Evolutionary conservation across 2,888 invertebrate genomes (phyloP).

Genomic region (Cerceris ruficornis): DNA sequence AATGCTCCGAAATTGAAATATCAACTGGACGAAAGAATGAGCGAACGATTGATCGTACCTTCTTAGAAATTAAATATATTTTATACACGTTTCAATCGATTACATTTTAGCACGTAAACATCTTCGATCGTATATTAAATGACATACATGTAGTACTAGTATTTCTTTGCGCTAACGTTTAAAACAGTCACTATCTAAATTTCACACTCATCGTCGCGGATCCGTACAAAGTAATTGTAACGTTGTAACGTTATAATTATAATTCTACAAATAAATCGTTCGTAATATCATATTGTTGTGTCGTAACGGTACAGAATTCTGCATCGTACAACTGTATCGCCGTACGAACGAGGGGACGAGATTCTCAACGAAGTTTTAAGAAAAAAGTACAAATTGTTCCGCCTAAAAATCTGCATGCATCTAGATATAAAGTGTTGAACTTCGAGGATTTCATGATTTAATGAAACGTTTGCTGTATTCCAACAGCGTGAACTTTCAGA

Average conservation of each 20-base stretch:
- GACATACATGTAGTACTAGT: constrained; percentile 49
- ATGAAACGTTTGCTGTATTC: constrained; percentile 11
- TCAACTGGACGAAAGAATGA: not conserved
- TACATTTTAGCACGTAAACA: constrained; percentile 48
- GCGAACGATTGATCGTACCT: constrained; percentile 7
- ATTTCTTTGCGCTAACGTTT: constrained; percentile 22
- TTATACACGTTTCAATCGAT: constrained; percentile 48
- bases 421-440: not conserved
- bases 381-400: too few relatives aligned
- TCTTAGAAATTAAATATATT: constrained; percentile 58
- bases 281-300: constrained; percentile 15
- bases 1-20: not conserved
- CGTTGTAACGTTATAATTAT: constrained; percentile 4
- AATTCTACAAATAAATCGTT: not conserved
- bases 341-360: too few relatives aligned
- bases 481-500: constrained; percentile 6
- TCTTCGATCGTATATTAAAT: constrained; percentile 50
- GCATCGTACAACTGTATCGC: too few relatives aligned
- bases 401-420: too few relatives aligned
- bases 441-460: constrained; percentile 3
- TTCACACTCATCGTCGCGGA: constrained; percentile 43
- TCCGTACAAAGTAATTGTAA: constrained; percentile 22
- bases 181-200: constrained; percentile 44
- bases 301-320: too few relatives aligned
- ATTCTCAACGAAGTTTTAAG: too few relatives aligned